A percentile compares a stretch with the other conserved stretches of the same genome.
These are phyloP conservation scores for Arctocebus calabarensis DNA, from an alignment of 2,797 vertebrate genomes.

Conservation along the genomic window DNA sequence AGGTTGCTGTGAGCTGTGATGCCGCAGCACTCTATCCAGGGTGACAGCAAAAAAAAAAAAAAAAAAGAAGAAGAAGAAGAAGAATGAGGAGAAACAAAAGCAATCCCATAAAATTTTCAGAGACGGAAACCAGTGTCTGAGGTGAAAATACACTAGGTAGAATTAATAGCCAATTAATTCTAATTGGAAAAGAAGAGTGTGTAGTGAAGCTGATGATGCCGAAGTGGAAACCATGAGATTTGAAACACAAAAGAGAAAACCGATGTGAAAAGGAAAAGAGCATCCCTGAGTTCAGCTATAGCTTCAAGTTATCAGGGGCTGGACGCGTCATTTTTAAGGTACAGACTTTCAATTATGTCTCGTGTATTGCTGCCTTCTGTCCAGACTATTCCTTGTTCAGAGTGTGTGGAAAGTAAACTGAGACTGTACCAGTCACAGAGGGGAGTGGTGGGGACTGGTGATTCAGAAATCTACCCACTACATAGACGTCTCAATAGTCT, in stretches of 20 bases:
- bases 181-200: not conserved
- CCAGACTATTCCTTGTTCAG: too few relatives aligned
- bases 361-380: not conserved
- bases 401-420: too few relatives aligned
- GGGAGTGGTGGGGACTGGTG: rapidly evolving
- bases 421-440: not conserved
- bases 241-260: not conserved
- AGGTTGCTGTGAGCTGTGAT: too few relatives aligned
- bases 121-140: not conserved
- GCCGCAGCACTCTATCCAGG: too few relatives aligned
- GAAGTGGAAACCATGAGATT: not conserved
- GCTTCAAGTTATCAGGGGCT: rapidly evolving
- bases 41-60: too few relatives aligned
- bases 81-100: not conserved
- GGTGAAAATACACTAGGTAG: not conserved
- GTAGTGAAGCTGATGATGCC: rapidly evolving
- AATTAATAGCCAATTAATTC: not conserved
- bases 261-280: not conserved
- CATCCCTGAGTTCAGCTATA: rapidly evolving
- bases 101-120: rapidly evolving
- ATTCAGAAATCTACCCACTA: too few relatives aligned
- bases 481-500: not conserved
- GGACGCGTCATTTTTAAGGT: not conserved
- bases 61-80: too few relatives aligned
- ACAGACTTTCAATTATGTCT: not conserved